phyloP scores from a whole-genome alignment of 2,797 vertebrate genomes.

The Scarus forsteni region DNA sequence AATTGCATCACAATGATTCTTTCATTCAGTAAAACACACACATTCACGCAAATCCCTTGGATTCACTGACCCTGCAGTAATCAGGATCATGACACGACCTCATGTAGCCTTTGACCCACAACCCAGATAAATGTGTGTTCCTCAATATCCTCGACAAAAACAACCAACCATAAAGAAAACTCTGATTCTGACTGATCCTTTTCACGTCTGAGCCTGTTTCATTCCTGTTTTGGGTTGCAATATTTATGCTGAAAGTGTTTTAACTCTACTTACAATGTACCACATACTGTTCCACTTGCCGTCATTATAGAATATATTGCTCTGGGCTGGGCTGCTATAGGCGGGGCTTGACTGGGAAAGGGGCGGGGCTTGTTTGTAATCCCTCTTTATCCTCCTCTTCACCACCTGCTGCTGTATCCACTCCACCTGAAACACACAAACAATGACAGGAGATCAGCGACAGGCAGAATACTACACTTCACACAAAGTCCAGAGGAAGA shows the following conservation, averaged over 20 bases:
- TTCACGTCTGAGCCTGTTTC: not conserved
- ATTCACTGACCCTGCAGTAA: slow-evolving; percentile 47
- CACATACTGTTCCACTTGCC: slow-evolving; percentile 99
- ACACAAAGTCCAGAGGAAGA: not conserved
- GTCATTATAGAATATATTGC: slow-evolving; percentile 94
- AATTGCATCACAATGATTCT: slow-evolving; percentile 3
- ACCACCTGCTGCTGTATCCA: slow-evolving; percentile 99
- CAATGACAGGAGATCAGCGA: slow-evolving; percentile 19
- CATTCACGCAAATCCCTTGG: slow-evolving; percentile 43
- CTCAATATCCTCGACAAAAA: slow-evolving; percentile 15
- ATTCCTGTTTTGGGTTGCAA: not conserved
- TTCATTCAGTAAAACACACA: slow-evolving; percentile 37
- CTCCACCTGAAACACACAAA: slow-evolving; percentile 88
- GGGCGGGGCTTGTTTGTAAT: slow-evolving; percentile 90
- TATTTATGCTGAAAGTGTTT: not conserved
- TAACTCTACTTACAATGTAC: slow-evolving; percentile 94
- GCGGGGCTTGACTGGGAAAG: slow-evolving; percentile 77
- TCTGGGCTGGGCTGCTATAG: slow-evolving; percentile 83
- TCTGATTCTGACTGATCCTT: not conserved
- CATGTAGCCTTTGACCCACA: slow-evolving; percentile 56
- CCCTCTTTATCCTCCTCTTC: slow-evolving; percentile 95
- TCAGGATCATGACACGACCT: slow-evolving; percentile 46
- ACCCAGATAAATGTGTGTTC: slow-evolving; percentile 43
- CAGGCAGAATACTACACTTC: slow-evolving; percentile 6
- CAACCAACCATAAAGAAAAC: not conserved